Conservation (phyloP, 1,140 invertebrate species). For the Drosophila leontia region DNA sequence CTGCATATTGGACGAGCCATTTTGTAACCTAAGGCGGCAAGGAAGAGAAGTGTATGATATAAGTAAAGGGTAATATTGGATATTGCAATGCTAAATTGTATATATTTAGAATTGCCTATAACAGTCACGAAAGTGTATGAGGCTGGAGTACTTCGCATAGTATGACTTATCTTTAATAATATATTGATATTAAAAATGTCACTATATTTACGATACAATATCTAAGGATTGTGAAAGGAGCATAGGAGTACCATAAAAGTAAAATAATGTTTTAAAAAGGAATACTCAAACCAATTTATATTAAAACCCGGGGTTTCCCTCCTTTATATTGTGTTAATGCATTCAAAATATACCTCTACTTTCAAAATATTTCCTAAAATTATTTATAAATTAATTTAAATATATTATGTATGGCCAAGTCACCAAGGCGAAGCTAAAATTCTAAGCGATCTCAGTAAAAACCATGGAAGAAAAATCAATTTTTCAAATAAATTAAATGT, state of each 20-base stretch:
- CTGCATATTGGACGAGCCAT: slow-evolving; percentile 92
- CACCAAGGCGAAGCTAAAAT: background rate
- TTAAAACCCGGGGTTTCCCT: background rate
- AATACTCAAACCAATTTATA: background rate
- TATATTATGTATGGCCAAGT: background rate
- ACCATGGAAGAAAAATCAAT: slow-evolving; percentile 22
- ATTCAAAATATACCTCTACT: too few relatives aligned
- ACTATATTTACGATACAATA: slow-evolving; percentile 55
- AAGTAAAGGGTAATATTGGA: slow-evolving; percentile 45
- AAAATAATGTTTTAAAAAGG: background rate
- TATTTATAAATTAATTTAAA: background rate
- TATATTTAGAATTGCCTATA: background rate
- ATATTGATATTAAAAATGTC: background rate
- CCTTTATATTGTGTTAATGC: background rate
- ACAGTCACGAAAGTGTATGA: background rate
- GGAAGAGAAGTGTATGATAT: slow-evolving; percentile 21
- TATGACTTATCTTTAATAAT: background rate
- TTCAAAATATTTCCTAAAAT: background rate
- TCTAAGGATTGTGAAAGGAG: background rate
- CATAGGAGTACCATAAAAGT: background rate
- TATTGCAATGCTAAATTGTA: slow-evolving; percentile 33
- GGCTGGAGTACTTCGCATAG: background rate
- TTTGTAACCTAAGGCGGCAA: slow-evolving; percentile 89
- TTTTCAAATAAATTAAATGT: slow-evolving; percentile 54
- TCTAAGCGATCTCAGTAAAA: slow-evolving; percentile 11